Evolutionary conservation across 2,888 invertebrate species (phyloP).

Genomic region (Alcis repandata): DNA sequence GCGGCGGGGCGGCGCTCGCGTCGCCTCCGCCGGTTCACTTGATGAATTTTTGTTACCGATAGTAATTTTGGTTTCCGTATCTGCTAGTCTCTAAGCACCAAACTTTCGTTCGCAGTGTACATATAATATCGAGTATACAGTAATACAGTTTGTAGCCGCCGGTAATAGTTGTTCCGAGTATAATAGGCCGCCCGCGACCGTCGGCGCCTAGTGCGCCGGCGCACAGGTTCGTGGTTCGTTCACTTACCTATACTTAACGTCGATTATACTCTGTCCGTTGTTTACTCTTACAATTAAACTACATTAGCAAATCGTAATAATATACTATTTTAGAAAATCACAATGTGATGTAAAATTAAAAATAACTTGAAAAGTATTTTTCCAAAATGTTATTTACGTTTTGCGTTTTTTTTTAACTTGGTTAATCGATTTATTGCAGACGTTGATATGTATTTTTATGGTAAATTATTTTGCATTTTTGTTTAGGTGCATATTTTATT

Average conservation of each 20-base stretch:
- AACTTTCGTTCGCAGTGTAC: conserved; percentile 70
- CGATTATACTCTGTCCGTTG: conserved; percentile 54
- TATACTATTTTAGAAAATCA: conserved; percentile 76
- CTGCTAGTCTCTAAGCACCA: conserved; percentile 83
- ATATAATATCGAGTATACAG: conserved; percentile 37
- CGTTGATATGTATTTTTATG: conserved; percentile 72
- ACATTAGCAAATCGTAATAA: conserved; percentile 66
- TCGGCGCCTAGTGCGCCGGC: conserved; percentile 27
- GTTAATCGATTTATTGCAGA: conserved; percentile 70
- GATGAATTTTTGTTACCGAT: conserved; percentile 78
- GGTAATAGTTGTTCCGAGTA: conserved; percentile 53
- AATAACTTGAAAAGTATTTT: conserved; percentile 84
- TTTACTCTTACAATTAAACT: conserved; percentile 57
- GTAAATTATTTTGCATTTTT: conserved; percentile 76
- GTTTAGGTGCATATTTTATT: conserved; percentile 69
- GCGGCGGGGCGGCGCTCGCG: conserved; percentile 64
- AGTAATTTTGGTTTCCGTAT: conserved; percentile 74
- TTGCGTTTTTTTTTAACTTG: conserved; percentile 77
- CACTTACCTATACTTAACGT: conserved; percentile 40
- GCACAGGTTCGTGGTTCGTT: conserved; percentile 26
- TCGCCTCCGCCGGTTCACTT: conserved; percentile 60
- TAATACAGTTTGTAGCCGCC: conserved; percentile 51
- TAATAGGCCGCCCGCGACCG: conserved; percentile 23
- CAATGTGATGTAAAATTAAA: conserved; percentile 85
- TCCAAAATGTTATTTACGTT: conserved; percentile 78